Base-by-base conservation (phyloP, 2,797 vertebrate genomes). In the Rhinatrema bivittatum region DNA sequence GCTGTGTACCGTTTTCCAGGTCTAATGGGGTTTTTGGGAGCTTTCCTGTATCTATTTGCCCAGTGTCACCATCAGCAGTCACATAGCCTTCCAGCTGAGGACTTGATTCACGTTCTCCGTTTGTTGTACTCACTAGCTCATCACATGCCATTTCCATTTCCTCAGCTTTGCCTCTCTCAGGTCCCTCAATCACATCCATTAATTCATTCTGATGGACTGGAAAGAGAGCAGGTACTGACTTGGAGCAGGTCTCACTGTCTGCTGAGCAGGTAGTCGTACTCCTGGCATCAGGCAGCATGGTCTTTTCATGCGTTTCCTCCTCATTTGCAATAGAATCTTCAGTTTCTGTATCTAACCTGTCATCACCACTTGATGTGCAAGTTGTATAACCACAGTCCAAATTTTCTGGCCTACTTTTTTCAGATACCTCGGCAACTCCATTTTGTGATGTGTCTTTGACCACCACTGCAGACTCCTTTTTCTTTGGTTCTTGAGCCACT, bases 81-180 rank as follows among this genome's bases (percentile, higher is more conserved):
- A 3, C 23, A 31, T 39, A n/a, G n/a, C n/a, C n/a, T n/a, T n/a
- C n/a, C n/a, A n/a, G n/a, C n/a, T n/a, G n/a, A n/a, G n/a, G n/a
- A n/a, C n/a, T n/a, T n/a, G n/a, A n/a, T n/a, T n/a, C n/a, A n/a
- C n/a, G n/a, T n/a, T n/a, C n/a, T 5, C 18, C 16, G 29, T 28
- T 16, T 56, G 20, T 25, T 32, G 40, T 55, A 46, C 16, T 50
- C 13, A 30, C n/a, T 32, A 39, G 16, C 42, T 58, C 50, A 55
- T 43, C 40, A 65, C 53, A 36, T 56, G 25, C 38, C 26, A 44
- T 38, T 54, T 50, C 54, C 17, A 4, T 50, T 53, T 20, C 53
- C 62, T 65, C 53, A 39, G 16, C 34, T 67, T 65, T 55, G 59
- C 37, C n/a, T n/a, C 49, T 46, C 50, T 46, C 55, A 36, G 45